A percentile compares a stretch with the other conserved stretches of the same genome.
phyloP scores from a whole-genome alignment of 2,888 invertebrate species.

The Mesorhabditis sp. region DNA sequence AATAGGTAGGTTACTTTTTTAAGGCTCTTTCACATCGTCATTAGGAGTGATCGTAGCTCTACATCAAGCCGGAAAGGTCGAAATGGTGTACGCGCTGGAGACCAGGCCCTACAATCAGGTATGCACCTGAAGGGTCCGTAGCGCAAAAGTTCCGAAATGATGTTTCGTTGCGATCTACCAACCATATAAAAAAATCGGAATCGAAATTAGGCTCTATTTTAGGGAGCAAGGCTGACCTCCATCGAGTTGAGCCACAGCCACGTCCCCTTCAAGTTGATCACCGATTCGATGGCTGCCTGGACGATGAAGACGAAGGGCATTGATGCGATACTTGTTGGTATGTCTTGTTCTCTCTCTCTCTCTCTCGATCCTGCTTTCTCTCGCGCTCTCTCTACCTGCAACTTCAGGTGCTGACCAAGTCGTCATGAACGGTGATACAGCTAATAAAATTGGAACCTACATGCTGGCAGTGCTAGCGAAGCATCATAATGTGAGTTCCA shows the following conservation, averaged over 20 bases:
- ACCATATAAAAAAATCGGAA: conserved; percentile 65
- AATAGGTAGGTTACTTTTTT: conserved; percentile 67
- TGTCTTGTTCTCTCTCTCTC: background rate
- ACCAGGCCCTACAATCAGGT: conserved; percentile 92
- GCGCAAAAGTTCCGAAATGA: background rate
- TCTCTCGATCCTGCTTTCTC: too few relatives aligned
- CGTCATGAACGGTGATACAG: conserved; percentile 92
- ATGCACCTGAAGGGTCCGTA: conserved; percentile 19
- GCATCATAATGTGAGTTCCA: conserved; percentile 67
- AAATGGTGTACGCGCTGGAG: conserved; percentile 90
- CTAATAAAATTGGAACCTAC: conserved; percentile 76
- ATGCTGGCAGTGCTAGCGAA: conserved; percentile 83
- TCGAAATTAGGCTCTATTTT: background rate
- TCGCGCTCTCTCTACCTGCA: background rate
- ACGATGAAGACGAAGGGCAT: conserved; percentile 80
- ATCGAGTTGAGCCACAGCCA: conserved; percentile 78
- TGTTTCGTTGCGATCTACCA: background rate
- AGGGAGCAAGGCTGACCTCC: conserved; percentile 85
- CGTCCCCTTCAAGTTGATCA: conserved; percentile 67
- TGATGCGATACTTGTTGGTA: conserved; percentile 86
- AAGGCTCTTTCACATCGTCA: conserved; percentile 5
- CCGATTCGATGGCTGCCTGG: conserved; percentile 90
- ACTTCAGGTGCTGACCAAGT: conserved; percentile 77
- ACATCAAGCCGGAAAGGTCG: conserved; percentile 67
- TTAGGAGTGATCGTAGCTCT: conserved; percentile 77